A percentile compares a stretch with the other conserved stretches of the same genome.
These are phyloP conservation scores for Psittacula echo DNA, from an alignment of 2,797 vertebrate species.

Conservation along the genomic window DNA sequence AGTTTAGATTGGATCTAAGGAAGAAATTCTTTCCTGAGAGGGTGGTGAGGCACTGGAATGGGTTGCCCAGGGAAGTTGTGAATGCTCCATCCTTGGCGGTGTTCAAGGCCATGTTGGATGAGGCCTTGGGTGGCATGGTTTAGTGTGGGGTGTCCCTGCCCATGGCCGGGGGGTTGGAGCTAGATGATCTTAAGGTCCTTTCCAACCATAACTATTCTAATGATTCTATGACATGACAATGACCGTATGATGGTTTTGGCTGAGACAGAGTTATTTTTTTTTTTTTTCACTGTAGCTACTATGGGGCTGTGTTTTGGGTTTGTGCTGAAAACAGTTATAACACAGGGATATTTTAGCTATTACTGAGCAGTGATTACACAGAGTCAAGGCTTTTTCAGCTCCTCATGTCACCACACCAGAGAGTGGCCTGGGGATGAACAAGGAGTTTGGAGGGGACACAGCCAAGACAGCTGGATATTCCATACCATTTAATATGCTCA, in stretches of 20 bases:
- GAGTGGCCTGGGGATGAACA: background rate
- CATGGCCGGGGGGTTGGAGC: too few species aligned
- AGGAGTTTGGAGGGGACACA: background rate
- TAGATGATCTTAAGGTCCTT: too few species aligned
- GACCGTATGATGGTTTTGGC: background rate
- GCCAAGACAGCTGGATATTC: background rate
- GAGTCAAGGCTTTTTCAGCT: background rate
- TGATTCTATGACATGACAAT: background rate
- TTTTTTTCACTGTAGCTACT: background rate
- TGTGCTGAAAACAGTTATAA: background rate
- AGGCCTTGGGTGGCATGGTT: too few species aligned
- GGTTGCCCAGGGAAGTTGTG: too few species aligned
- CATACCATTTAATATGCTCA: rapidly evolving
- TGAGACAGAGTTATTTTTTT: background rate
- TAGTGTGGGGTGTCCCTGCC: too few species aligned
- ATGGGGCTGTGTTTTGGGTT: background rate
- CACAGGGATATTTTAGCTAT: background rate
- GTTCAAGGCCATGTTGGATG: too few species aligned
- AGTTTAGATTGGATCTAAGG: too few species aligned
- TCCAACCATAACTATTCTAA: too few species aligned
- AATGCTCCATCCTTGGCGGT: too few species aligned
- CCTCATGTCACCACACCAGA: rapidly evolving
- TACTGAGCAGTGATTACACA: background rate
- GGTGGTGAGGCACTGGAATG: too few species aligned
- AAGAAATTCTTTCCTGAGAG: too few species aligned